phyloP scores from a whole-genome alignment of 2,888 invertebrate species.

The Phytoseiulus persimilis region DNA sequence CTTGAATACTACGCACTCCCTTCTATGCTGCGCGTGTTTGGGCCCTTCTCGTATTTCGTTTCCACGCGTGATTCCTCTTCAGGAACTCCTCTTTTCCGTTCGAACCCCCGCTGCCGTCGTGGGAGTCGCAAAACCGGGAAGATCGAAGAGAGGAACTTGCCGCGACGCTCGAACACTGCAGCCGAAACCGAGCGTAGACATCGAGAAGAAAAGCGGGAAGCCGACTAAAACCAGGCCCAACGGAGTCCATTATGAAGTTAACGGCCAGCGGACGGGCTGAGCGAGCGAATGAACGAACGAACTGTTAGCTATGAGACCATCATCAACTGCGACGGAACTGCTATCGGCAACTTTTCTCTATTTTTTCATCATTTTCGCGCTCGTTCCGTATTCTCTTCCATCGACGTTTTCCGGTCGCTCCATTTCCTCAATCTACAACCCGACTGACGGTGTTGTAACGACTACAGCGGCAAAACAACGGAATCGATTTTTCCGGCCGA shows the following conservation, averaged over 20 bases:
- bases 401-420: neutral
- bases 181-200: neutral
- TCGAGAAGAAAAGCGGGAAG: neutral
- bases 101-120: neutral
- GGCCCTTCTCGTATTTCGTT: neutral
- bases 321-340: neutral
- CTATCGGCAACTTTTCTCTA: slow-evolving; percentile 5
- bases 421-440: neutral
- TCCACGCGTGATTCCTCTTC: neutral
- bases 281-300: neutral
- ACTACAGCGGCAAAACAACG: neutral
- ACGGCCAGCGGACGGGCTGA: neutral
- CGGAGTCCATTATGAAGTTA: neutral
- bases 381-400: neutral
- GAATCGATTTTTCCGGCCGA: neutral
- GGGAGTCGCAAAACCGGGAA: neutral
- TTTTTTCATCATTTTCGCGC: neutral
- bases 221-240: neutral
- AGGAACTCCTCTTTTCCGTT: neutral
- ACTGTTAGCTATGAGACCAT: neutral
- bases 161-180: neutral
- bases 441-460: neutral
- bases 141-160: neutral
- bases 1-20: neutral
- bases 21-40: neutral